Evolutionary conservation across 2,113 vertebrate species (phyloP).

Genomic region (Gulo gulo): DNA sequence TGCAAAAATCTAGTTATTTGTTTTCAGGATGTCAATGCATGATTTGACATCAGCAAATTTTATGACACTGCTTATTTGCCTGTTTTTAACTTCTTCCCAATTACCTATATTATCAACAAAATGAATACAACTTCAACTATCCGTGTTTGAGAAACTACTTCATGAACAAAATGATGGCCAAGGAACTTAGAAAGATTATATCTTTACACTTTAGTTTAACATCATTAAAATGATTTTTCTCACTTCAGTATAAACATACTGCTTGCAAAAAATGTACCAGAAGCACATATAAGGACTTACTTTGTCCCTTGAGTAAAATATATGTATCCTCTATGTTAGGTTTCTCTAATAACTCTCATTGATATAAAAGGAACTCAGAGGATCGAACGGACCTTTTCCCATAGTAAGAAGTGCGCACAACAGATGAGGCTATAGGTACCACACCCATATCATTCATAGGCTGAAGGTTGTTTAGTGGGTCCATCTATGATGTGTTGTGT

Average conservation of each 20-base stretch:
- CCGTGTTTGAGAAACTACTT: background rate
- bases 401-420: accelerated
- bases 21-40: background rate
- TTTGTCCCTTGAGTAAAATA: background rate
- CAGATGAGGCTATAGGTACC: too few species aligned
- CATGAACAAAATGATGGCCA: background rate
- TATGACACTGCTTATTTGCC: background rate
- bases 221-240: background rate
- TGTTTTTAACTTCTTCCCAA: background rate
- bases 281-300: background rate
- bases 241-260: background rate
- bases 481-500: background rate
- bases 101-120: background rate
- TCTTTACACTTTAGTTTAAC: background rate
- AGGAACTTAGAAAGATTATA: background rate
- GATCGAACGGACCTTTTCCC: background rate
- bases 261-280: background rate
- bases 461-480: background rate
- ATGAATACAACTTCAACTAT: background rate
- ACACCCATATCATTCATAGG: accelerated
- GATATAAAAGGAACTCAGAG: background rate
- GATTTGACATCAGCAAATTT: background rate
- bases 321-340: background rate
- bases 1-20: background rate
- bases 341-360: background rate